These are phyloP conservation scores for Thera britannica DNA, from an alignment of 2,888 invertebrate genomes.

Conservation along the genomic window DNA sequence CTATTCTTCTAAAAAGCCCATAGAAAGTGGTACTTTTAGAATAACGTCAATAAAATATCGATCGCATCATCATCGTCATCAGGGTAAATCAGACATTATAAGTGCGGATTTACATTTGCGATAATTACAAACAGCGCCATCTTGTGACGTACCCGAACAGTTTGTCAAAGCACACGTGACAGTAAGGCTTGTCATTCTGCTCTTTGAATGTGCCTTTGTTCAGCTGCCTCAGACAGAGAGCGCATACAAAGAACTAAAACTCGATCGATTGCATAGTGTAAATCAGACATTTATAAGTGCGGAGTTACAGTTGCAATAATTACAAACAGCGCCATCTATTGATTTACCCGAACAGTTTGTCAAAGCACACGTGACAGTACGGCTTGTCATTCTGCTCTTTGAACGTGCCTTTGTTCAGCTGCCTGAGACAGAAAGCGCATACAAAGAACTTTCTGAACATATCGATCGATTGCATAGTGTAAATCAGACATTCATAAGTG, in stretches of 20 bases:
- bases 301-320: background rate
- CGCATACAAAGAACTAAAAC: constrained; percentile 97
- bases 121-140: constrained; percentile 18
- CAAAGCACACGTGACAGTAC: constrained; percentile 98
- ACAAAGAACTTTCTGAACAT: constrained; percentile 97
- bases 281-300: background rate
- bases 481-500: background rate
- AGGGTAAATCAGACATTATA: too few relatives aligned
- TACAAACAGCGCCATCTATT: constrained; percentile 24
- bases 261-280: background rate
- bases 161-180: constrained; percentile 98
- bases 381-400: constrained; percentile 99
- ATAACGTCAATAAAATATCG: too few relatives aligned
- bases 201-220: constrained; percentile 99
- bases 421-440: constrained; percentile 98
- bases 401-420: constrained; percentile 99
- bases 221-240: constrained; percentile 98
- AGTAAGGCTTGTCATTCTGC: constrained; percentile 98
- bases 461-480: background rate
- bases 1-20: too few relatives aligned
- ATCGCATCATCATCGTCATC: too few relatives aligned
- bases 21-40: too few relatives aligned
- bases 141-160: constrained; percentile 90
- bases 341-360: constrained; percentile 95
- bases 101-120: too few relatives aligned